A percentile compares a stretch with the other conserved stretches of the same genome.
These are phyloP conservation scores for Eurosta solidaginis DNA, from an alignment of 1,140 invertebrate genomes.

Conservation along the genomic window DNA sequence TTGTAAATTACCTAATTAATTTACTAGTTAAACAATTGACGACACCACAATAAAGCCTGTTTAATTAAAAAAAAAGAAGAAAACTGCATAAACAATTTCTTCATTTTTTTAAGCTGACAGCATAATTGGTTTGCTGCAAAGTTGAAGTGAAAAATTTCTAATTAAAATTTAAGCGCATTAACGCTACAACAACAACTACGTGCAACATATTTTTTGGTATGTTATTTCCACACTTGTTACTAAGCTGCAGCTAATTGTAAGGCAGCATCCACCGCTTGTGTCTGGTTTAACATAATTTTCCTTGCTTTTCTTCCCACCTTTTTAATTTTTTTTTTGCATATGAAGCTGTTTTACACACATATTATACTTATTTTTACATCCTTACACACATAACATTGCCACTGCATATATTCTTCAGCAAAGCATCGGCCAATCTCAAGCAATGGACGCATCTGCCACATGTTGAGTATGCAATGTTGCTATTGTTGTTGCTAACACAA, in stretches of 20 bases:
- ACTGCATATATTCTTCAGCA: slow-evolving; percentile 16
- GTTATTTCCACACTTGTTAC: background rate
- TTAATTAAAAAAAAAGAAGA: too few relatives aligned
- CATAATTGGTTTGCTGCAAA: background rate
- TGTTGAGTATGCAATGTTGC: background rate
- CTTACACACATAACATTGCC: background rate
- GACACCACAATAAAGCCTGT: too few relatives aligned
- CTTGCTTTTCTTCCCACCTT: background rate
- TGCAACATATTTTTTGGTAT: background rate
- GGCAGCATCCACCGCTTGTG: background rate
- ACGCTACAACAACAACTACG: background rate
- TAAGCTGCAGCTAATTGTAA: background rate
- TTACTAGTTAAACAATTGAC: too few relatives aligned
- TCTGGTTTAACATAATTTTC: background rate
- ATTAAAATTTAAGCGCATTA: slow-evolving; percentile 24
- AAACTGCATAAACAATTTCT: background rate
- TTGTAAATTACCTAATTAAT: too few relatives aligned
- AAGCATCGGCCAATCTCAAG: background rate
- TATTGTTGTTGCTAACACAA: background rate
- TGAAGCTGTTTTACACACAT: background rate
- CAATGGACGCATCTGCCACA: slow-evolving; percentile 3
- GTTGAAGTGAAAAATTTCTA: slow-evolving; percentile 17
- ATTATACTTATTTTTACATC: background rate
- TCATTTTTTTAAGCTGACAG: background rate
- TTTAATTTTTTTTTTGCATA: background rate